A percentile compares a stretch with the other conserved stretches of the same genome.
Evolutionary conservation across 2,888 invertebrate species (phyloP).

Genomic region (Metopia argyrocephala): DNA sequence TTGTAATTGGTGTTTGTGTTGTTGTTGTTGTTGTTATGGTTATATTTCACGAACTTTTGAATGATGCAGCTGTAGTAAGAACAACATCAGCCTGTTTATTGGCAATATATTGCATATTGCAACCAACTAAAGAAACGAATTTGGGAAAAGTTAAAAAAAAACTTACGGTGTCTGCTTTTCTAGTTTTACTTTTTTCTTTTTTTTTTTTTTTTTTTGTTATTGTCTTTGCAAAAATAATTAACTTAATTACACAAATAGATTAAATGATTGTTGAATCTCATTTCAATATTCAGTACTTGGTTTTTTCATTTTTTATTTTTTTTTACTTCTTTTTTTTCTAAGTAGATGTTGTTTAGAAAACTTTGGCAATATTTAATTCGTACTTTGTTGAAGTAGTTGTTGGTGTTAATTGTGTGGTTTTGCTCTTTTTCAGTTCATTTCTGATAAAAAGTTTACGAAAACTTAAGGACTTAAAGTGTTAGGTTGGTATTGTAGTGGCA

Average conservation of each 20-base stretch:
- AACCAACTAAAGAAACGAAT: no score
- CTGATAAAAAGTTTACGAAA: neutral
- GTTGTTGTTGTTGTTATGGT: neutral
- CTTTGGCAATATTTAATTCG: slow-evolving; percentile 18
- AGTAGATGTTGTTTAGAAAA: neutral
- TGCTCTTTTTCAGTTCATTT: neutral
- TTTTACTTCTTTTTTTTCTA: neutral
- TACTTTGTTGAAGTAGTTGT: slow-evolving; percentile 3
- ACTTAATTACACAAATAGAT: slow-evolving; percentile 61
- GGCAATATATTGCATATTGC: no score
- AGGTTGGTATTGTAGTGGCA: neutral
- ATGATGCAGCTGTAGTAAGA: no score
- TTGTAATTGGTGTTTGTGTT: neutral
- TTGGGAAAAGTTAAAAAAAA: no score
- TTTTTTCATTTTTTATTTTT: neutral
- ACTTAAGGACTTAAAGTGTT: neutral
- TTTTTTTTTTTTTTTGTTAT: neutral
- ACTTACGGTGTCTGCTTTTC: no score
- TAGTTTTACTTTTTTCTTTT: no score
- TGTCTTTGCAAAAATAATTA: slow-evolving; percentile 48
- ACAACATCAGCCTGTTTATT: neutral
- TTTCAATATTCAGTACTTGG: slow-evolving; percentile 34
- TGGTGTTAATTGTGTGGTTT: slow-evolving; percentile 14
- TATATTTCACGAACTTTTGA: neutral
- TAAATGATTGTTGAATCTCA: slow-evolving; percentile 50